These are phyloP conservation scores for Cynopterus brachyotis DNA, from an alignment of 2,113 vertebrate genomes.

Conservation along the genomic window DNA sequence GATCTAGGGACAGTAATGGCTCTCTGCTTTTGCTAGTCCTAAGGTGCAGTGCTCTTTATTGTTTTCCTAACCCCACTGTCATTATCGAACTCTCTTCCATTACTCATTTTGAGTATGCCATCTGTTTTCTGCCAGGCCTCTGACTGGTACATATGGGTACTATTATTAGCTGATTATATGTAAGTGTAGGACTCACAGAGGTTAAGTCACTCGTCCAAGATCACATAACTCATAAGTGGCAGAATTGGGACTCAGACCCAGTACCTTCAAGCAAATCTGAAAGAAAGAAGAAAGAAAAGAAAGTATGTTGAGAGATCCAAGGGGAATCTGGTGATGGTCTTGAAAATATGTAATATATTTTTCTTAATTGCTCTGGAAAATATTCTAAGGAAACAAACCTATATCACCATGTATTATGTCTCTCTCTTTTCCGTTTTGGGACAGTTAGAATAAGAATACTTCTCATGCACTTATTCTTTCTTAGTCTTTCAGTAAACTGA, in stretches of 20 bases:
- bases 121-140: neutral
- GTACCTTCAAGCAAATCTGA: neutral
- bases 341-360: neutral
- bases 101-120: neutral
- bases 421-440: neutral
- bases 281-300: neutral
- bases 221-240: neutral
- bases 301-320: neutral
- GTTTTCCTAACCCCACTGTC: neutral
- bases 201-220: neutral
- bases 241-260: neutral
- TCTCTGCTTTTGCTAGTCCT: neutral
- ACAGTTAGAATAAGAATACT: neutral
- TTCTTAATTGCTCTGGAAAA: neutral
- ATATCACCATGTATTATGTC: neutral
- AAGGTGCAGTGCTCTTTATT: neutral
- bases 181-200: neutral
- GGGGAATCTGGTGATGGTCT: neutral
- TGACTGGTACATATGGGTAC: neutral
- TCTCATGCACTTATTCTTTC: neutral
- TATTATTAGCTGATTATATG: neutral
- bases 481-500: neutral
- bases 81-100: neutral
- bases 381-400: constrained; percentile 6
- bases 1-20: neutral